Conservation (phyloP, 2,888 invertebrate genomes). For the Himalopsyche kuldschensis region DNA sequence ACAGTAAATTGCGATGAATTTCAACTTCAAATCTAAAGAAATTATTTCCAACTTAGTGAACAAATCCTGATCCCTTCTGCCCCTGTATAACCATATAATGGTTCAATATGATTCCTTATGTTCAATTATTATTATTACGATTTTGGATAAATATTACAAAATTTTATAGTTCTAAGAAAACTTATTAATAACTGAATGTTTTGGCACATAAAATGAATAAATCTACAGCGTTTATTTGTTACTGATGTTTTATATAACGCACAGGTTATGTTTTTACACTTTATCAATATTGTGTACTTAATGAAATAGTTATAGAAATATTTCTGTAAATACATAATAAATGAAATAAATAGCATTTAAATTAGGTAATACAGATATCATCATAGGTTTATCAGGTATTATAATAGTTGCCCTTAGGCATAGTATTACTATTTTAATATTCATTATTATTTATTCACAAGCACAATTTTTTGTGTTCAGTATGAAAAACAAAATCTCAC, state of each 20-base stretch:
- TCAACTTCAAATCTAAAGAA: too few species aligned
- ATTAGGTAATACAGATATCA: not conserved
- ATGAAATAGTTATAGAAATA: not conserved
- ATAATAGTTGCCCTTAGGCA: not conserved
- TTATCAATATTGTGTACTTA: not conserved
- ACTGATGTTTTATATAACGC: not conserved
- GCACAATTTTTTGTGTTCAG: not conserved
- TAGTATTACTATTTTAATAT: not conserved
- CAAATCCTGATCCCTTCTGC: too few species aligned
- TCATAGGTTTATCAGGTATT: not conserved
- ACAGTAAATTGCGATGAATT: too few species aligned
- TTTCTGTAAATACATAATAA: too few species aligned
- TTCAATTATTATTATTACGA: not conserved
- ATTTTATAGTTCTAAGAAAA: not conserved
- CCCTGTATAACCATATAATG: too few species aligned
- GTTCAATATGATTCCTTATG: too few species aligned
- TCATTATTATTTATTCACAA: not conserved
- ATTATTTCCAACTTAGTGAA: too few species aligned
- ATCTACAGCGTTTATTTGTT: not conserved
- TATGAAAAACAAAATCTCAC: not conserved
- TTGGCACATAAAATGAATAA: not conserved
- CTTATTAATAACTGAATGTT: not conserved
- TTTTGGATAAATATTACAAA: not conserved
- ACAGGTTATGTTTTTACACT: not conserved
- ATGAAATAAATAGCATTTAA: not conserved